Evolutionary conservation across 2,113 vertebrate genomes (phyloP).

Genomic region (Cyanoliseus patagonus): DNA sequence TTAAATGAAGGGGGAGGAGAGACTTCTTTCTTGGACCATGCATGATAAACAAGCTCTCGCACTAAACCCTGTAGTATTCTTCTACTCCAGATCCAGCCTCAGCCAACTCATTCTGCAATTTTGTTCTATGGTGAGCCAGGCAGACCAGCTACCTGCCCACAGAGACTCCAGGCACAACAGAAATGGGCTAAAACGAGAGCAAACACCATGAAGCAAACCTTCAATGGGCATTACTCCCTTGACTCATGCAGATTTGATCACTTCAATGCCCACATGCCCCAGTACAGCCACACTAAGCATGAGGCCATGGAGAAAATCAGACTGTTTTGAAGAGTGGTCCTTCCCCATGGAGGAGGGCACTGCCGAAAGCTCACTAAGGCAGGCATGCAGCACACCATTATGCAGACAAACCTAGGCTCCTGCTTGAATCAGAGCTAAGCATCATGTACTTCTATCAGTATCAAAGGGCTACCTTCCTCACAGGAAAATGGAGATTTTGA

Average conservation of each 20-base stretch:
- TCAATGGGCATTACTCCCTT: rapidly evolving
- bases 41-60: neutral
- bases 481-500: neutral
- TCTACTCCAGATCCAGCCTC: neutral
- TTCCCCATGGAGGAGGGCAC: rapidly evolving
- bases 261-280: neutral
- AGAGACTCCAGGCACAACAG: rapidly evolving
- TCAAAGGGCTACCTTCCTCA: neutral
- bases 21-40: neutral
- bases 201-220: rapidly evolving
- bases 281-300: rapidly evolving
- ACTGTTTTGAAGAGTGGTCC: neutral
- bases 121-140: neutral
- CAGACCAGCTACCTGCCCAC: neutral
- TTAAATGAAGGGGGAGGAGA: rapidly evolving
- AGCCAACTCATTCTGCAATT: neutral
- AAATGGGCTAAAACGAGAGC: rapidly evolving
- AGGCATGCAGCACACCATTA: rapidly evolving
- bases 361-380: neutral
- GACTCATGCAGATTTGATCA: rapidly evolving
- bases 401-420: neutral
- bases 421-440: neutral
- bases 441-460: neutral
- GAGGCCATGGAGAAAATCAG: neutral
- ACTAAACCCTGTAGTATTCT: neutral